A percentile compares a stretch with the other conserved stretches of the same genome.
phyloP scores from a whole-genome alignment of 2,888 invertebrate genomes.

The Crocallis elinguaria region DNA sequence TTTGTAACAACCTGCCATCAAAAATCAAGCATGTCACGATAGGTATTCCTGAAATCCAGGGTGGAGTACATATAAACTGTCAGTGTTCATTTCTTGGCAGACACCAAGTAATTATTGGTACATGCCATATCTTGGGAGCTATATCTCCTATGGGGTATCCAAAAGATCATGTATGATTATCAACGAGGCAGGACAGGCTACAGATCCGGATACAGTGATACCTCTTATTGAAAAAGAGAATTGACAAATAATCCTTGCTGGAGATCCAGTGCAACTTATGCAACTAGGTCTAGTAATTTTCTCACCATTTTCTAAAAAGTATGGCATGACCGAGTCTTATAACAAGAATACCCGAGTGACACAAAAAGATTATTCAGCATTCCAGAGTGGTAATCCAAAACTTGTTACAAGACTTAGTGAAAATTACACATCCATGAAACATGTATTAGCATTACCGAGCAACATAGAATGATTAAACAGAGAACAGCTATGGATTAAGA shows the following conservation, averaged over 20 bases:
- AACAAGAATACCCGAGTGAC: conserved; percentile 86
- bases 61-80: conserved; percentile 80
- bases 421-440: conserved; percentile 94
- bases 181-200: conserved; percentile 97
- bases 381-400: conserved; percentile 87
- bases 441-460: conserved; percentile 91
- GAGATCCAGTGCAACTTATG: conserved; percentile 96
- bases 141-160: conserved; percentile 88
- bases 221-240: conserved; percentile 86
- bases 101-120: conserved; percentile 93
- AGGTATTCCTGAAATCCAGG: conserved; percentile 73
- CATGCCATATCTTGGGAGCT: conserved; percentile 90
- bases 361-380: conserved; percentile 86
- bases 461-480: conserved; percentile 84
- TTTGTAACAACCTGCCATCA: conserved; percentile 87
- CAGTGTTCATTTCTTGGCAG: conserved; percentile 87
- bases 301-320: conserved; percentile 86
- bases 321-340: conserved; percentile 91
- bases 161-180: conserved; percentile 92
- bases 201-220: conserved; percentile 95
- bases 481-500: conserved; percentile 56
- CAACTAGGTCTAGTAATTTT: conserved; percentile 94
- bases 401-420: conserved; percentile 93
- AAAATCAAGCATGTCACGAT: conserved; percentile 87
- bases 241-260: conserved; percentile 89